Conservation (phyloP, 2,797 vertebrate species). For the Halcyon smyrnensis region DNA sequence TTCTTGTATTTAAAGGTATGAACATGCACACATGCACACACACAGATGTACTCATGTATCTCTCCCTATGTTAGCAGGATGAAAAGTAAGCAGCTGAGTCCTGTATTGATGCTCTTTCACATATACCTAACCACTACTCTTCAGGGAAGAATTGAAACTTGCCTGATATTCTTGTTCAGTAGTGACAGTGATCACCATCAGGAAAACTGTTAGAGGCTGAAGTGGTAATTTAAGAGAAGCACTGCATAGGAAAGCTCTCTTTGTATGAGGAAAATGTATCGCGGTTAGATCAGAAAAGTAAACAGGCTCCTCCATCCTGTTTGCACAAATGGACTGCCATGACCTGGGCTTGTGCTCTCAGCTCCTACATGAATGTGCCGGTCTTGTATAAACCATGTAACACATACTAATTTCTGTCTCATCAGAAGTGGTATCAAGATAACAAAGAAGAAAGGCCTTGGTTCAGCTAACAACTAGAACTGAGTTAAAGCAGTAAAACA, state of each 20-base stretch:
- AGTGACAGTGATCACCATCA: neutral
- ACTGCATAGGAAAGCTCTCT: neutral
- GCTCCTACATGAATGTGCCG: neutral
- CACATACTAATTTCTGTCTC: neutral
- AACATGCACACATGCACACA: neutral
- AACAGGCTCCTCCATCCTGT: neutral
- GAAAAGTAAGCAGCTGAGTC: neutral
- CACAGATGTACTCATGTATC: fast-evolving
- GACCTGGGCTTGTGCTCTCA: neutral
- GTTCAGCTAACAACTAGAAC: neutral
- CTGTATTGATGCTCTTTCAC: conserved; percentile 5
- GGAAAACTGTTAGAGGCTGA: neutral
- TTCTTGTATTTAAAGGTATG: neutral
- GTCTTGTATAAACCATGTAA: neutral
- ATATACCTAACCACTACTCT: neutral
- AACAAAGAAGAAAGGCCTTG: neutral
- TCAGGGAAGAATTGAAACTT: neutral
- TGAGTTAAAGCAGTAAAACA: neutral
- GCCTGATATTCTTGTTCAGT: neutral
- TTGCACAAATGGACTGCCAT: neutral
- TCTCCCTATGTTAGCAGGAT: neutral
- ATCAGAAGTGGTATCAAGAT: neutral
- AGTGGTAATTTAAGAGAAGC: neutral
- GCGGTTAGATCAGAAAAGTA: neutral
- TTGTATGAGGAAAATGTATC: neutral